Evolutionary conservation across 2,888 invertebrate genomes (phyloP).

Genomic region (Galerucella calmariensis): DNA sequence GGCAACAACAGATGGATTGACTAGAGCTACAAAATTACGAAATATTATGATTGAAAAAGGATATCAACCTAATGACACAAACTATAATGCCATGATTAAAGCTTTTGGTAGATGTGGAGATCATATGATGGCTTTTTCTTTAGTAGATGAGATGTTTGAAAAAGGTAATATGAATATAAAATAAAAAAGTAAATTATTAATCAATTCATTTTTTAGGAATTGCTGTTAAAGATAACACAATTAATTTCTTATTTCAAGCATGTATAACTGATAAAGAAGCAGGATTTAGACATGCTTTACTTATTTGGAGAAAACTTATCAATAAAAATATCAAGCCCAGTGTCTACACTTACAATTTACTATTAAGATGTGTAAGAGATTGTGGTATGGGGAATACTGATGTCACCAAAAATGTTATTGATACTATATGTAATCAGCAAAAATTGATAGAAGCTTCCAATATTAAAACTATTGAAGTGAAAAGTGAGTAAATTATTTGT

Average conservation of each 20-base stretch:
- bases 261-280: constrained; percentile 82
- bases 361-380: constrained; percentile 83
- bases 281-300: constrained; percentile 84
- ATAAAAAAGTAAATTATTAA: constrained; percentile 42
- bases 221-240: constrained; percentile 74
- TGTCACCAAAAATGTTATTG: constrained; percentile 67
- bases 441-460: constrained; percentile 16
- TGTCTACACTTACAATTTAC: constrained; percentile 81
- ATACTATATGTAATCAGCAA: constrained; percentile 42
- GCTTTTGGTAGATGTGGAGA: constrained; percentile 89
- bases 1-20: constrained; percentile 72
- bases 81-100: constrained; percentile 91
- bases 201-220: constrained; percentile 56
- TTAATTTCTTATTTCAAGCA: constrained; percentile 84
- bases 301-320: constrained; percentile 89
- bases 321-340: constrained; percentile 74
- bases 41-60: constrained; percentile 77
- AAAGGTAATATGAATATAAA: constrained; percentile 58
- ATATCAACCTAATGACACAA: constrained; percentile 76
- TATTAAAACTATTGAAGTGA: neutral
- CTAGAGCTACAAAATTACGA: constrained; percentile 74
- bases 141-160: constrained; percentile 86
- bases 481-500: no score
- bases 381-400: constrained; percentile 80
- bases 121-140: constrained; percentile 78